phyloP scores from a whole-genome alignment of 53 echinoderm and acorn worm genomes.

The Echinometra lucunter region DNA sequence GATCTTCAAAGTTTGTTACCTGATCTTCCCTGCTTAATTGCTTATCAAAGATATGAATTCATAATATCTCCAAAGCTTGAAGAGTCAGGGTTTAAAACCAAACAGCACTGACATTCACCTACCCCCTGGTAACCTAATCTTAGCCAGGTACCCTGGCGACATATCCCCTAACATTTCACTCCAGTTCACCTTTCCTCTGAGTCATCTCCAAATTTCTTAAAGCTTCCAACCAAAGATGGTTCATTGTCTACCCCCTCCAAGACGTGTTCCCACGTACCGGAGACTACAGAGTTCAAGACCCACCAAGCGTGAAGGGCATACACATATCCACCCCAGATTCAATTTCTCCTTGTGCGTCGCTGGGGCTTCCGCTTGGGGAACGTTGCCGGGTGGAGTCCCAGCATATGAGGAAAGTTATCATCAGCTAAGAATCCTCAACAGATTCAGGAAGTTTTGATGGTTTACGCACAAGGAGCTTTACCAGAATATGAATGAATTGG shows the following conservation, averaged over 20 bases:
- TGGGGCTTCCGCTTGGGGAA: conserved; percentile 1
- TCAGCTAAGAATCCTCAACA: not conserved
- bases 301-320: conserved; percentile 28
- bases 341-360: not conserved
- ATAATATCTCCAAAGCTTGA: conserved; percentile 11
- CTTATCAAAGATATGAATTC: not conserved
- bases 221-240: not conserved
- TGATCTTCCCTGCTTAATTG: conserved; percentile 27
- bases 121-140: not conserved
- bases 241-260: not conserved
- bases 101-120: not conserved
- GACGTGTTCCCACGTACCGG: conserved; percentile 44
- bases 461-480: not conserved
- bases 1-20: not conserved
- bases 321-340: conserved; percentile 37
- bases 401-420: not conserved
- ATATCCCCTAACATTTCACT: conserved; percentile 10
- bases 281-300: not conserved
- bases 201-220: not conserved
- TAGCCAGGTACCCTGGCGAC: conserved; percentile 17
- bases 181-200: conserved; percentile 53
- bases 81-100: conserved; percentile 1
- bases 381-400: conserved; percentile 14
- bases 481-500: not conserved
- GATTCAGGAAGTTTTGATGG: not conserved